Evolutionary conservation across 1,140 invertebrate species (phyloP), one percentile per base, ranked within the genome.

Genomic region (Pogonomyrmex californicus): DNA sequence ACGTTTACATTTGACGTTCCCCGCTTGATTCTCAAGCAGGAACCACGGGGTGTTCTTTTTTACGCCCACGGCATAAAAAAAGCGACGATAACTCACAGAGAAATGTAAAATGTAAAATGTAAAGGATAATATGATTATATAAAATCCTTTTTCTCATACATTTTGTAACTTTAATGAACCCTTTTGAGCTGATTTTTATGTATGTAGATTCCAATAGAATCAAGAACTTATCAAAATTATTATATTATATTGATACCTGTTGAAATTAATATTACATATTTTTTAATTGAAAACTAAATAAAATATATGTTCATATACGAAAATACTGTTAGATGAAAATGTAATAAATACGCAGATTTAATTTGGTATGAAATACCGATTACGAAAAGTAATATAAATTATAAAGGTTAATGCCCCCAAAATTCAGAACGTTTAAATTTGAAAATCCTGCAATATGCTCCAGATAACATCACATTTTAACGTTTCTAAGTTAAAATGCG

Each of bases 91-190:
- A 30, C 51, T 41, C 36, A 56, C 23, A 56, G 36, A 41, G 56
- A 33, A 38, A 73, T 49, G 71, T 58, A 75, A 75, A 58, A 23
- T 38, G n/a, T 23, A 75, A 58, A 58, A n/a, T 7, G 36, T 23
- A 49, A 56, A 54, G 9, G 10, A 23, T 75, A 36, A 58, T 14
- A 17, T 2, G 36, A 75, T 75, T 17, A 23, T 23, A 23, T 23
- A 58, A 73, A 41, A 73, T 73, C 30, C 47, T 23, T 75, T 56
- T 0, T 56, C 51, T 23, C 10, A 38, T 56, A 23, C 38, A 12
- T 41, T 9, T 58, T 41, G 51, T 58, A 58, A 41, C 41, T 75
- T 41, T 41, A 41, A 41, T 10, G 2, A 41, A 58, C 10, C 1
- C 5, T 56, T 75, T 75, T 23, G 1, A 71, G 17, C 12, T 10